These are phyloP conservation scores for Lymantria monacha DNA, from an alignment of 2,888 invertebrate species.

Conservation along the genomic window DNA sequence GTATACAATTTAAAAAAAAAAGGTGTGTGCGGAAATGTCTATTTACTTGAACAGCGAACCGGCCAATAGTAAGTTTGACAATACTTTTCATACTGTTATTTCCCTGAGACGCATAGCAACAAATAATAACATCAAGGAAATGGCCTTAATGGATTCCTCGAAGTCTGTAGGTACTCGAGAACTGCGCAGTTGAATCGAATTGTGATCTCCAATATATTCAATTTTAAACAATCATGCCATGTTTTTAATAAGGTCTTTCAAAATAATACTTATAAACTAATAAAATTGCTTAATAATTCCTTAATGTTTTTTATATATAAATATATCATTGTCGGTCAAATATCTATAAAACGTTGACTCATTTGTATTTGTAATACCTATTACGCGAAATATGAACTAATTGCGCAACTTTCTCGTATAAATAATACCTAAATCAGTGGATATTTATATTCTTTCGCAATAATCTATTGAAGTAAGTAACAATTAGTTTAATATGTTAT, in stretches of 20 bases:
- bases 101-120: constrained; percentile 43
- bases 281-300: too few species aligned
- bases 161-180: constrained; percentile 49
- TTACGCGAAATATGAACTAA: too few species aligned
- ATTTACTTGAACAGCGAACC: constrained; percentile 41
- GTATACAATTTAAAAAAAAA: constrained; percentile 27
- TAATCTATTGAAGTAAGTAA: too few species aligned
- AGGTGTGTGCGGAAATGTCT: constrained; percentile 52
- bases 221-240: constrained; percentile 52
- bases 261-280: too few species aligned
- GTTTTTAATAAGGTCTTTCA: constrained; percentile 47
- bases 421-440: too few species aligned
- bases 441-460: too few species aligned
- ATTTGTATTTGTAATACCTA: too few species aligned
- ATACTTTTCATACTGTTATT: constrained; percentile 32
- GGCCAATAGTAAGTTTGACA: constrained; percentile 53
- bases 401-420: too few species aligned
- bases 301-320: too few species aligned
- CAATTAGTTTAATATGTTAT: too few species aligned
- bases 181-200: constrained; percentile 67
- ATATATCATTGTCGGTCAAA: too few species aligned
- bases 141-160: constrained; percentile 63
- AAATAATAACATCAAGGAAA: constrained; percentile 63
- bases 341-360: too few species aligned
- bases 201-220: constrained; percentile 49